Conservation (phyloP, 2,113 vertebrate genomes). For the Xiphophorus couchianus region DNA sequence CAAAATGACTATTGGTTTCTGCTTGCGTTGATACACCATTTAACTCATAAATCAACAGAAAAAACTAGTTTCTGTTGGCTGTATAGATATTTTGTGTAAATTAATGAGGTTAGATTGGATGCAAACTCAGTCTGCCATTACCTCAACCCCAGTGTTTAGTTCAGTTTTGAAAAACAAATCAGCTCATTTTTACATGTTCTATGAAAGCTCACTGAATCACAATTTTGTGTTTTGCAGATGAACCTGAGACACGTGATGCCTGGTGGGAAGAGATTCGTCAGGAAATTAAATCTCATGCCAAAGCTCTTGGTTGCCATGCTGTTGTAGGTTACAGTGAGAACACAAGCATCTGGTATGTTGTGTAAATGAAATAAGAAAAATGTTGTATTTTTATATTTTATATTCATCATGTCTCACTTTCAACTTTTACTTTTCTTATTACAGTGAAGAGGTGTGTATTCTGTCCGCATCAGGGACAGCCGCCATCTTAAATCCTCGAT, state of each 20-base stretch:
- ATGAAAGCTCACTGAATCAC: constrained; percentile 32
- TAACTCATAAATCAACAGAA: constrained; percentile 47
- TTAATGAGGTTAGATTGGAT: constrained; percentile 17
- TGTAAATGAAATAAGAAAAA: not conserved
- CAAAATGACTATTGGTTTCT: constrained; percentile 58
- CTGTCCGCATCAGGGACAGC: constrained; percentile 97
- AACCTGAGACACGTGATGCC: constrained; percentile 96
- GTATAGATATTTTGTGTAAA: constrained; percentile 42
- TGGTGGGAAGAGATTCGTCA: constrained; percentile 99
- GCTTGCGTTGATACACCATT: constrained; percentile 64
- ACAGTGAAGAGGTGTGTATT: constrained; percentile 98
- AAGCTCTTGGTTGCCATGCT: constrained; percentile 96
- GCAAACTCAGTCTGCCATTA: not conserved
- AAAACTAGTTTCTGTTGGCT: constrained; percentile 47
- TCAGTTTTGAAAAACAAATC: constrained; percentile 10
- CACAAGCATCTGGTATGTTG: constrained; percentile 95
- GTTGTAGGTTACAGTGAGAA: constrained; percentile 98
- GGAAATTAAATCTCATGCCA: constrained; percentile 99
- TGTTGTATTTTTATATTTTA: not conserved
- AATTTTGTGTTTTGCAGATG: constrained; percentile 88
- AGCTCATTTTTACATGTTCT: not conserved
- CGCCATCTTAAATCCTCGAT: constrained; percentile 93
- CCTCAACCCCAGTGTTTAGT: constrained; percentile 1
- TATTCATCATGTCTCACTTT: not conserved
- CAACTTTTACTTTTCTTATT: not conserved